Base-by-base conservation (phyloP, 2,797 vertebrate species). In the Brachyalestes nurse region DNA sequence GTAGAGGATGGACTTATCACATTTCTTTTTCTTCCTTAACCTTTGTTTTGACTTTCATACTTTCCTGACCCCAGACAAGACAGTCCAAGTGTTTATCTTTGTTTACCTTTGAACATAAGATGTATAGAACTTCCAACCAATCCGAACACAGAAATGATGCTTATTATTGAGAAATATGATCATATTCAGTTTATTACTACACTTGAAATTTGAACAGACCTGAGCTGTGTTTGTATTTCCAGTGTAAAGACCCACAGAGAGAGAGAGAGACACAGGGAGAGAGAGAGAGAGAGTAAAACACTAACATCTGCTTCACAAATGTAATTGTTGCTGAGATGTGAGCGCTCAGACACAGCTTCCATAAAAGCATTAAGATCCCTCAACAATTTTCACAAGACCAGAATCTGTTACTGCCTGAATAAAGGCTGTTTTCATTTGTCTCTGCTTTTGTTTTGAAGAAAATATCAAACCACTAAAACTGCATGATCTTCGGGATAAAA, bases 241-340 rank as follows among this genome's bases (percentile, higher is more conserved):
- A 13, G 28, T 38, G 45, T 19, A 69, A 66, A 42, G 38, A 14
- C 51, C 53, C 80, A 19, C 21, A 55, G 14, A 17, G 66, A 8
- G 21, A 28, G 9, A 13, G 47, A 49, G 47, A 49, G 47, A 28
- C 28, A 28, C 28, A 28, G 3, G 28, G 9, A 25, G 2, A 17
- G 17, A 28, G 14, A 71, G 28, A 45, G 40, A 17, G 64, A 71
- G 62, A 13, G 21, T 28, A 85, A 88, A 86, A 87, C 67, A 81
- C 83, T 79, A 74, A 92, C 93, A 94, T 94, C 92, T 94, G 92
- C 87, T 88, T 77, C 49, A 76, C 91, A 93, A 93, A 92, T 93
- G 92, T 90, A 60, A 65, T 70, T 86, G 5, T 86, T 83, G 74
- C 74, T 72, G 77, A 88, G 84, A 82, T 83, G 53, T 34, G 83